phyloP scores from a whole-genome alignment of 2,888 invertebrate species.

The Suillia variegata region DNA sequence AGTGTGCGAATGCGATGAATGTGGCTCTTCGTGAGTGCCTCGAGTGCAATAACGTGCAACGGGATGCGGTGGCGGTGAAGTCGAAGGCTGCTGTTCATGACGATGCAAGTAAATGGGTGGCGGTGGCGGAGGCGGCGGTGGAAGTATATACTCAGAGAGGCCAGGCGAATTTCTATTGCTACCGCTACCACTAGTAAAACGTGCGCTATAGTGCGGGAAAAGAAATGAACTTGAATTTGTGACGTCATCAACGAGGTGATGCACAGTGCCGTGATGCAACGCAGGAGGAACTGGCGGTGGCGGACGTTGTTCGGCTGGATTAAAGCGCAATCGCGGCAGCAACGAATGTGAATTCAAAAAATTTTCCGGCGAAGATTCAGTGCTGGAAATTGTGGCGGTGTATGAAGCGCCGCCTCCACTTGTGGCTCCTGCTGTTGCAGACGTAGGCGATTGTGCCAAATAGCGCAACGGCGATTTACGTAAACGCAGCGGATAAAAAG shows the following conservation, averaged over 20 bases:
- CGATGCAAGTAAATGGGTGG: slow-evolving; percentile 25
- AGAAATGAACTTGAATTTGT: slow-evolving; percentile 12
- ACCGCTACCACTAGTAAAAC: slow-evolving; percentile 3
- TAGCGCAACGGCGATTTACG: not conserved
- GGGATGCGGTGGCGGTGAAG: slow-evolving; percentile 22
- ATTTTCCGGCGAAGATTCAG: slow-evolving; percentile 10
- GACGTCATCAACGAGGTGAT: not conserved
- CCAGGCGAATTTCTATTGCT: not conserved
- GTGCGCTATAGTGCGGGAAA: slow-evolving; percentile 9
- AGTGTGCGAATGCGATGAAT: slow-evolving; percentile 25
- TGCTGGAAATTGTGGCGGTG: slow-evolving; percentile 13
- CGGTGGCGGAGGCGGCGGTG: slow-evolving; percentile 16
- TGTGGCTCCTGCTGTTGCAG: not conserved
- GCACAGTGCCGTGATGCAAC: not conserved
- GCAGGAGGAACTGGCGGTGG: slow-evolving; percentile 9
- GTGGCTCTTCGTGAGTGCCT: slow-evolving; percentile 1
- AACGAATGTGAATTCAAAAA: slow-evolving; percentile 3
- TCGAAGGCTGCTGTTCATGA: slow-evolving; percentile 15
- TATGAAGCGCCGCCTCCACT: not conserved
- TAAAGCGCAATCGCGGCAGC: slow-evolving; percentile 10
- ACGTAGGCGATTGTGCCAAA: not conserved
- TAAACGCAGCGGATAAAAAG: not conserved
- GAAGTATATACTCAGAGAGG: slow-evolving; percentile 10
- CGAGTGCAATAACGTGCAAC: slow-evolving; percentile 13
- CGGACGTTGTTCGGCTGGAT: not conserved